Evolutionary conservation across 2,113 vertebrate species (phyloP), one percentile per base, ranked within the genome.

Genomic region (Bagarius yarrelli): DNA sequence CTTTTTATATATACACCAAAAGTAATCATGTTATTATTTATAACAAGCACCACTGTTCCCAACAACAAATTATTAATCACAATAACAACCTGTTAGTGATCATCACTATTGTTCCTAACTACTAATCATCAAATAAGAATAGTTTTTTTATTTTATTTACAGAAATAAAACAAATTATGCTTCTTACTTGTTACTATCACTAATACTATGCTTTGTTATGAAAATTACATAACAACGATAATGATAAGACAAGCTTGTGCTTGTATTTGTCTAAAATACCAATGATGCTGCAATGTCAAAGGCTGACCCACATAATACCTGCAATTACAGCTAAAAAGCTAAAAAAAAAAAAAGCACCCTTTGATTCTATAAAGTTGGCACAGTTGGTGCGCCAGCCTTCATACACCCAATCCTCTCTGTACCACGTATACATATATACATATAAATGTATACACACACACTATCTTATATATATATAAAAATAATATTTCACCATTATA

Each of bases 341-440:
- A 64, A 50, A 36, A 85, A 25, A 40, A 21, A 79, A 59, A 32
- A 64, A 59, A 59, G 55, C 60, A 8, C 81, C 63, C 44, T 57
- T 57, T 55, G 27, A 25, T 87, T 73, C 25, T 90, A 88, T 84
- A 86, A 86, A 90, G 89, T 56, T n/a, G 19, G n/a, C n/a, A n/a
- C 11, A 15, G 53, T 69, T 61, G 9, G 74, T 70, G 82, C 87
- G 81, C 90, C 90, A 88, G 90, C 90, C 85, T 78, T 1, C 53
- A 52, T 83, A 77, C 50, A 47, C 14, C 83, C 86, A 71, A 19
- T 78, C 60, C 74, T 57, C 34, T 79, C 53, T 55, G 44, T 56
- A 60, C 21, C 72, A 52, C 75, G 82, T 77, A 40, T 50, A 59
- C 50, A 87, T 44, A 15, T 91, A 87, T 83, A 4, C 82, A 90